Evolutionary conservation across 2,797 vertebrate species (phyloP), one percentile per base, ranked within the genome.

Genomic region (Hapalemur alaotrensis): DNA sequence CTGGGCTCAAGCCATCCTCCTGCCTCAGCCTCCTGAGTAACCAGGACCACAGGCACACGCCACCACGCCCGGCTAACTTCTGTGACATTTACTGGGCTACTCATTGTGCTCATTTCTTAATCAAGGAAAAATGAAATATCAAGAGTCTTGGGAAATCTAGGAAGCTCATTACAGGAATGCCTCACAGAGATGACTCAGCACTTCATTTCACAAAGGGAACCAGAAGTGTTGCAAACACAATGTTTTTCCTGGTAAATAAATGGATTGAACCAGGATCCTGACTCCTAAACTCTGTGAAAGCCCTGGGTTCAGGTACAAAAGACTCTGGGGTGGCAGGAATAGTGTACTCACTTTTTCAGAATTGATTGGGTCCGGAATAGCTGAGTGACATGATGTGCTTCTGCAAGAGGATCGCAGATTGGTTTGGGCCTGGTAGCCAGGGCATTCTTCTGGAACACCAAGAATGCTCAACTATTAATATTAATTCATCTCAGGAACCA

Each of bases 81-180:
- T 22, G 78, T 78, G 82, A 93, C 80, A 83, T 87, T 82, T 75
- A 28, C 54, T 28, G 17, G 59, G 46, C 12, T 54, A 52, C 43
- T 93, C 73, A 30, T 20, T 35, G 65, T 11, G 57, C 52, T 86
- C n/a, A 95, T 65, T 87, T 94, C 95, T 94, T 91, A 50, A 95
- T 94, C 63, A 80, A 95, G 82, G 93, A 91, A 93, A 86, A 94
- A 89, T 70, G 72, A 93, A 82, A 73, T 89, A 87, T 25, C 73
- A 83, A 46, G 52, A 63, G 46, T 75, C 93, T 97, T 95, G 93
- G 92, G 97, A 97, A 96, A 97, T 92, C 72, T 95, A 82, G 91
- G 87, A 96, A 93, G 73, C 69, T 70, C 75, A 17, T 93, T 90
- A 79, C 92, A 94, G 72, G 63, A 90, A 92, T 79, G 83, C 13